phyloP scores from a whole-genome alignment of 2,113 vertebrate species.

The Rhagologus leucostigma region DNA sequence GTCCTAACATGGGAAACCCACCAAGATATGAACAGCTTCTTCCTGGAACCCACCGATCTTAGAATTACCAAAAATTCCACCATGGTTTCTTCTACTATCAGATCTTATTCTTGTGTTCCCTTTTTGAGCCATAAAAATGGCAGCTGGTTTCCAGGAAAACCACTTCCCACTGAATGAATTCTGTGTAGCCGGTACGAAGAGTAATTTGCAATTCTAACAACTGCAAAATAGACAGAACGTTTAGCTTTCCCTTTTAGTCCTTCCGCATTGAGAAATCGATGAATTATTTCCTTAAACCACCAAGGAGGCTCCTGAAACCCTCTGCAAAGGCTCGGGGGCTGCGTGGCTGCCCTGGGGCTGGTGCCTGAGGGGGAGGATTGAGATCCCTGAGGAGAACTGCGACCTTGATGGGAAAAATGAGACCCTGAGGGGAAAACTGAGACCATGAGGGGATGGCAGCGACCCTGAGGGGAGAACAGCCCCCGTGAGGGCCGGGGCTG shows the following conservation, averaged over 20 bases:
- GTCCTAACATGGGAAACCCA: not conserved
- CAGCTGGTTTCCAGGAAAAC: not conserved
- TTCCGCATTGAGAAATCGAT: fast-evolving
- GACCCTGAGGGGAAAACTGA: not conserved
- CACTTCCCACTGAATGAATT: not conserved
- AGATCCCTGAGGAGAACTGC: not conserved
- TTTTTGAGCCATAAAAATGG: not conserved
- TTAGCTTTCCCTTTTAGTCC: not conserved
- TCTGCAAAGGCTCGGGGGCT: not conserved
- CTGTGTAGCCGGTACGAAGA: fast-evolving
- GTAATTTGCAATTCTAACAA: not conserved
- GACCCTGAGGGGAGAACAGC: not conserved
- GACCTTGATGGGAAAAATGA: not conserved
- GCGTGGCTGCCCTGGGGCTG: not conserved
- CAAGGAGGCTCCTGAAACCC: not conserved
- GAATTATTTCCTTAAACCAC: not conserved
- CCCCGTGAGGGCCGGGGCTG: not conserved
- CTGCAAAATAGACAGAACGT: not conserved
- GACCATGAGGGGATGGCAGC: not conserved
- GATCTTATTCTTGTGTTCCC: not conserved
- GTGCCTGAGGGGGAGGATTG: not conserved
- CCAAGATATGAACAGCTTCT: not conserved
- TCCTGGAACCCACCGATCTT: not conserved
- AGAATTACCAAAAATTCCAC: not conserved
- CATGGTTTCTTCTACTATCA: fast-evolving